Conservation (phyloP, 2,888 invertebrate genomes). For the Eulithis prunata region DNA sequence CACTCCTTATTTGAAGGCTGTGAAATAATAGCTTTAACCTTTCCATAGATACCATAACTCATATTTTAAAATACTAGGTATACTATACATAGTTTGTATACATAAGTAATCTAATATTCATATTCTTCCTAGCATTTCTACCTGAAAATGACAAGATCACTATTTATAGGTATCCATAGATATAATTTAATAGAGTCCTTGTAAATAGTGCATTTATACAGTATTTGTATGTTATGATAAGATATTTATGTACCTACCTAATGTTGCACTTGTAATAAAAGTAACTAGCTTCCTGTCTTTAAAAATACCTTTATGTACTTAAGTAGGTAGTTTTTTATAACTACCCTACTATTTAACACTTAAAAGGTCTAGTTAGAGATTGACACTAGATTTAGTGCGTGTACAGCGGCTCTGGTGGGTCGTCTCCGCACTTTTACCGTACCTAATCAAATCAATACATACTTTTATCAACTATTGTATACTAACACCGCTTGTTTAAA, state of each 20-base stretch:
- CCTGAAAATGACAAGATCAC: neutral
- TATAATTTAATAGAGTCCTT: slow-evolving; percentile 44
- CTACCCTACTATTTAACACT: neutral
- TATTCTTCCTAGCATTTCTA: slow-evolving; percentile 15
- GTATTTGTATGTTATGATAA: slow-evolving; percentile 48
- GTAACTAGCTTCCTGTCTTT: neutral
- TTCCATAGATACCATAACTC: slow-evolving; percentile 63
- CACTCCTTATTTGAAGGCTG: slow-evolving; percentile 78
- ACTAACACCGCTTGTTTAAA: no score
- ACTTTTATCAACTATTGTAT: no score
- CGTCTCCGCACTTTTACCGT: no score
- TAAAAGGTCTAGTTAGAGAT: neutral
- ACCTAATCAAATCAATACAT: no score
- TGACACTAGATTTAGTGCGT: neutral
- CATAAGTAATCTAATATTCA: no score
- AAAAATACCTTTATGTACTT: neutral
- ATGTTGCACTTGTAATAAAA: slow-evolving; percentile 21
- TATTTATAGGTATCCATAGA: slow-evolving; percentile 6
- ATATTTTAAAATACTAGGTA: slow-evolving; percentile 8
- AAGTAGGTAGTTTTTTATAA: neutral
- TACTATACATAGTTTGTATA: no score
- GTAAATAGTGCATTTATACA: slow-evolving; percentile 57
- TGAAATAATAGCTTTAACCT: slow-evolving; percentile 82
- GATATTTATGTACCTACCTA: slow-evolving; percentile 22
- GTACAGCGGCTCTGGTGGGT: no score